Evolutionary conservation across 2,113 vertebrate species (phyloP), one percentile per base, ranked within the genome.

Genomic region (Rhinogobius similis): DNA sequence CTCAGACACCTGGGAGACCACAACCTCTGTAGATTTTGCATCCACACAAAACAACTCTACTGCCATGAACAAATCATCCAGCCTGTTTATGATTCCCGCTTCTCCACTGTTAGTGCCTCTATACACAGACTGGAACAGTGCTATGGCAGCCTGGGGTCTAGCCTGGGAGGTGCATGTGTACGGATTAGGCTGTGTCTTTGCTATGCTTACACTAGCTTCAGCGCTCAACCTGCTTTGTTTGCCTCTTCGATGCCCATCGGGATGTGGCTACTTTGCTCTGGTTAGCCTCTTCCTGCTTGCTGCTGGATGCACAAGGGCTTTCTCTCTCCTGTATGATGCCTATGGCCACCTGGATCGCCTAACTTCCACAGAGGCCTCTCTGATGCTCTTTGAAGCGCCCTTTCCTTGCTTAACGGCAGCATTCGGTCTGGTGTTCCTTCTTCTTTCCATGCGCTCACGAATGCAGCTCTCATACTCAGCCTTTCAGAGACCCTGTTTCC

Each of bases 141-240:
- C 96, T 73, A 91, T 93, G 87, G 93, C 94, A 5, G 87, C 88
- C 4, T 96, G 95, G 96, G 96, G 96, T n/a, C 52, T 91, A 70
- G 95, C 95, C 24, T 97, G 96, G 96, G 94, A 97, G 62, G 95
- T 92, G 0, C 95, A 96, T 2, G 89, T 96, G 7, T 96, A 96
- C 1, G 95, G 96, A 1, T 85, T 93, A 5, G 95, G 95, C 5
- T 87, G 92, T 0, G 78, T 94, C 55, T 97, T 96, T 36, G 93
- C 91, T 0, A 83, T 94, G 56, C 89, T 96, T 62, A 92, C 93
- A 0, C 38, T 95, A 62, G 87, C 94, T 26, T 93, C 95, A 0
- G 89, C 95, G 0, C 91, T 96, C 58, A 94, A 93, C 64, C 85
- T 96, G 61, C 92, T 94, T 41, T 94, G 93, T 55, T 71, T 96